Conservation (phyloP, 2,113 vertebrate species). For the Tychaedon coryphoeus region DNA sequence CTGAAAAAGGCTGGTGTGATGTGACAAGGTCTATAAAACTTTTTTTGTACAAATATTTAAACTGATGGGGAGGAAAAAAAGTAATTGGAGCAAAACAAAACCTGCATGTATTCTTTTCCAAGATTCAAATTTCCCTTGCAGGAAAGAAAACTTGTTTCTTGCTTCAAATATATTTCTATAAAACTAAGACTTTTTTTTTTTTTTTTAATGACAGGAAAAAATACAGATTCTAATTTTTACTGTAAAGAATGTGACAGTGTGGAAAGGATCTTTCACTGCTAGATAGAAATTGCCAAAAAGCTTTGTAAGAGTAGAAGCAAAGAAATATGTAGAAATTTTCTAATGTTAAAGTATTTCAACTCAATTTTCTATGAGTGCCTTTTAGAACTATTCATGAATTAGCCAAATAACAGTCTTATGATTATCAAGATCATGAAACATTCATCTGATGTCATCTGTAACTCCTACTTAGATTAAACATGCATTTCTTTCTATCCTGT, state of each 20-base stretch:
- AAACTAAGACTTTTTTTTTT: neutral
- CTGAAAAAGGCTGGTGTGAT: neutral
- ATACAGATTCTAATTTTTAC: neutral
- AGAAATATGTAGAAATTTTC: neutral
- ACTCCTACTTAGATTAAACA: neutral
- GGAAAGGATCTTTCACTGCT: neutral
- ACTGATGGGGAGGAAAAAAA: neutral
- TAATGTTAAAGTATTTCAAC: neutral
- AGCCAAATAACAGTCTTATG: neutral
- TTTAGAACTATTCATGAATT: neutral
- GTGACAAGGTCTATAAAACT: neutral
- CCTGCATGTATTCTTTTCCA: accelerated
- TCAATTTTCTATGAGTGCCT: neutral
- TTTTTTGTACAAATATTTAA: neutral
- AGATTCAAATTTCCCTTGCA: neutral
- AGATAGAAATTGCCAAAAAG: neutral
- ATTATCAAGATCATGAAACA: neutral
- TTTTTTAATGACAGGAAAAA: neutral
- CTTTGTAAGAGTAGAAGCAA: neutral
- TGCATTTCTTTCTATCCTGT: neutral
- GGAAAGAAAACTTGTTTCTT: neutral
- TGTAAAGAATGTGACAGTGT: neutral
- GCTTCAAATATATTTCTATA: neutral
- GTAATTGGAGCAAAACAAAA: neutral
- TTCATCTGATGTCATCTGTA: neutral